Evolutionary conservation across 2,113 vertebrate species (phyloP).

Genomic region (Tragelaphus imberbis): DNA sequence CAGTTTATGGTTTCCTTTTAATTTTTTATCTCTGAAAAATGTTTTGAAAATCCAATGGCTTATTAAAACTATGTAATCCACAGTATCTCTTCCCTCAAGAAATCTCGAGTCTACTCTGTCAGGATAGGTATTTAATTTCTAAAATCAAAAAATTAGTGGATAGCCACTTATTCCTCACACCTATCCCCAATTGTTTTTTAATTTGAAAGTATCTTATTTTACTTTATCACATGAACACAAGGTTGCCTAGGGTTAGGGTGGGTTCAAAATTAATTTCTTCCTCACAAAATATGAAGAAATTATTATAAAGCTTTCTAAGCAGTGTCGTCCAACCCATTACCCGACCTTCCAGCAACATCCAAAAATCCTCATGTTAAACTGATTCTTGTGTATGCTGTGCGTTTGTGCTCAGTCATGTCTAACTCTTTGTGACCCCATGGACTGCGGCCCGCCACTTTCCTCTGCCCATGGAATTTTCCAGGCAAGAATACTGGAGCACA

Average conservation of each 20-base stretch:
- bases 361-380: neutral
- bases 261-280: neutral
- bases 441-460: neutral
- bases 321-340: neutral
- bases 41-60: neutral
- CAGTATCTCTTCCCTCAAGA: neutral
- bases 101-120: neutral
- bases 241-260: neutral
- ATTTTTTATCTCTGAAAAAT: neutral
- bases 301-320: neutral
- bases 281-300: neutral
- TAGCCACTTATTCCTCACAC: neutral
- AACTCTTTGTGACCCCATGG: neutral
- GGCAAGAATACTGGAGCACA: neutral
- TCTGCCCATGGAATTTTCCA: neutral
- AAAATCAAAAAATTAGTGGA: neutral
- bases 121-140: neutral
- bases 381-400: neutral
- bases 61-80: neutral
- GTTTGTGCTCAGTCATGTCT: neutral
- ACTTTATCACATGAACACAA: neutral
- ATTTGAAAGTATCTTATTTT: neutral
- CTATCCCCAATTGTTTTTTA: neutral
- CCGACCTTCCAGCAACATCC: neutral
- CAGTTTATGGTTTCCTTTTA: neutral